Percentiles rank a stretch among this genome's conserved stretches.
Conservation (phyloP, 2,888 invertebrate genomes). For the Eustalomyia histrio region DNA sequence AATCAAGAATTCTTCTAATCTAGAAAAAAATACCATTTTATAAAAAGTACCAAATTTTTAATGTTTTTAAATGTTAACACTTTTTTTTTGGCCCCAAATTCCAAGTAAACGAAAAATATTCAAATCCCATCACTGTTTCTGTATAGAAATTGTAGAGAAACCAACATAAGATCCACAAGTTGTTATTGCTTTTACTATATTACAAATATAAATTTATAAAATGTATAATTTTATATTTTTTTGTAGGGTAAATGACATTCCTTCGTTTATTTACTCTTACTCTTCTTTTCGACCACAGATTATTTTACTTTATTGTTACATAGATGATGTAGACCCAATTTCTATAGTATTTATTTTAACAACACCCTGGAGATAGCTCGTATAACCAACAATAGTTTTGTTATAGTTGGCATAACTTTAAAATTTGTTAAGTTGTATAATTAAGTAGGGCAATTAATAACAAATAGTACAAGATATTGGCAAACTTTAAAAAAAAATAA, state of each 20-base stretch:
- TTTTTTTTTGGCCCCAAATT: too few species aligned
- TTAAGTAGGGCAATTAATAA: background rate
- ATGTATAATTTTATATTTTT: background rate
- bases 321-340: background rate
- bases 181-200: constrained; percentile 26
- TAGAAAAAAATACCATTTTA: too few species aligned
- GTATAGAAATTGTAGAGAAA: background rate
- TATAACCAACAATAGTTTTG: background rate
- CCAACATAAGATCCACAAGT: constrained; percentile 48
- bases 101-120: too few species aligned
- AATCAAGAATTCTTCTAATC: too few species aligned
- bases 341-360: background rate
- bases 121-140: too few species aligned
- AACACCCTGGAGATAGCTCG: background rate
- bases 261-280: background rate
- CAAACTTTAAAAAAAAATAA: background rate
- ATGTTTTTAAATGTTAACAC: too few species aligned
- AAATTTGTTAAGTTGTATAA: background rate
- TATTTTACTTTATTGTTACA: background rate
- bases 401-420: background rate
- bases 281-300: background rate
- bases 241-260: constrained; percentile 25
- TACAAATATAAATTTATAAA: background rate
- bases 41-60: too few species aligned
- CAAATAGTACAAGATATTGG: background rate